Conservation (phyloP, 1,140 invertebrate genomes). For the Mylabris phalerata region DNA sequence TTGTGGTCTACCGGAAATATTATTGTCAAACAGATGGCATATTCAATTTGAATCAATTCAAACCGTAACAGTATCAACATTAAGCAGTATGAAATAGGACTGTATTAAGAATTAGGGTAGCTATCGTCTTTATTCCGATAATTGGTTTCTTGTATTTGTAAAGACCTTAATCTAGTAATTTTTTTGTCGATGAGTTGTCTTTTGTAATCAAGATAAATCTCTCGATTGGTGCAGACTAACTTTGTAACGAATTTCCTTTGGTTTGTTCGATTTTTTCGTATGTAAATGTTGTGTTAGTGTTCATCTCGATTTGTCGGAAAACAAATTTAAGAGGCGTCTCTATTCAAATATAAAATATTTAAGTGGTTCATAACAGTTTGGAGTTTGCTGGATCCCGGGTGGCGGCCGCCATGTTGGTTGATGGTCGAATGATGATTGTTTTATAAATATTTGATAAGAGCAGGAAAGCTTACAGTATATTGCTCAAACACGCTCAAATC, state of each 20-base stretch:
- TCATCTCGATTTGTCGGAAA: slow-evolving; percentile 25
- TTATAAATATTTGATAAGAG: slow-evolving; percentile 42
- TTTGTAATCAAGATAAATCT: not conserved
- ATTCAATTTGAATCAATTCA: slow-evolving; percentile 4
- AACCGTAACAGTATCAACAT: slow-evolving; percentile 6
- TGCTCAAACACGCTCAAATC: slow-evolving; percentile 35
- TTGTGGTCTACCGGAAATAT: not conserved
- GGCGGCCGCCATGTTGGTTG: slow-evolving; percentile 41
- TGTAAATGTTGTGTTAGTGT: not conserved
- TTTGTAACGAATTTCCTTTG: too few relatives aligned
- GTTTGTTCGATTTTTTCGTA: too few relatives aligned
- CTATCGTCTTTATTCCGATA: slow-evolving; percentile 18
- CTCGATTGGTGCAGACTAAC: not conserved
- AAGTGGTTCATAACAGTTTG: slow-evolving; percentile 43
- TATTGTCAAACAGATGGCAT: slow-evolving; percentile 1
- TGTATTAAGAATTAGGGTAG: not conserved
- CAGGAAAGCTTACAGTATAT: slow-evolving; percentile 22
- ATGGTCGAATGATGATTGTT: slow-evolving; percentile 46
- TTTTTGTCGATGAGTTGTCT: slow-evolving; percentile 22
- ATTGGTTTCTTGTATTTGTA: slow-evolving; percentile 28
- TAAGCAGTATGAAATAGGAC: not conserved
- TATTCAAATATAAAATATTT: slow-evolving; percentile 44
- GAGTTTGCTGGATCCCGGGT: slow-evolving; percentile 34
- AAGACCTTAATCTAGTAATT: slow-evolving; percentile 17
- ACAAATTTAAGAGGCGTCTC: slow-evolving; percentile 42